A percentile compares a stretch with the other conserved stretches of the same genome.
phyloP scores from a whole-genome alignment of 2,113 vertebrate genomes.

The Xyliphius kryptos region DNA sequence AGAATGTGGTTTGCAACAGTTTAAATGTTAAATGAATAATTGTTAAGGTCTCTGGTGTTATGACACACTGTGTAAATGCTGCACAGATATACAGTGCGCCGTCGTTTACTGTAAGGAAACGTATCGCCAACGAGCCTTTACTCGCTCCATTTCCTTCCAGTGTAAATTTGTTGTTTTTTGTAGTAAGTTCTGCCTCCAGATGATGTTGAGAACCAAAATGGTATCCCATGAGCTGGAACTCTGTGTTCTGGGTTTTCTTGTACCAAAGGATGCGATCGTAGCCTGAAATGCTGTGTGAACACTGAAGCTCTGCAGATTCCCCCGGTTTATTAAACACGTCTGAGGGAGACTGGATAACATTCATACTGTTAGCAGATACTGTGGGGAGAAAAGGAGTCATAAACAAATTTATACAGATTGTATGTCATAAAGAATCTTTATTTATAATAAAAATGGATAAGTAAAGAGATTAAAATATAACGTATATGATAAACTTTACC shows the following conservation, averaged over 20 bases:
- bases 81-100: conserved; percentile 43
- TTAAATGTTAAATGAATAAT: not conserved
- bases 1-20: not conserved
- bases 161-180: conserved; percentile 2
- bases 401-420: too few species aligned
- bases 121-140: conserved; percentile 34
- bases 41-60: conserved; percentile 24
- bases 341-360: conserved; percentile 31
- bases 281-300: not conserved
- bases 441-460: too few species aligned
- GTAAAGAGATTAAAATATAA: not conserved
- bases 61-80: conserved; percentile 28
- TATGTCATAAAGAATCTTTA: too few species aligned
- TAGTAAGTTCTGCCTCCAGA: conserved; percentile 42
- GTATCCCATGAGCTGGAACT: not conserved
- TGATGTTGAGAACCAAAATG: not conserved
- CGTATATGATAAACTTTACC: not conserved
- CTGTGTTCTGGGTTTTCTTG: not conserved
- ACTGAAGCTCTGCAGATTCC: conserved; percentile 16
- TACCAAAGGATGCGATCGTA: conserved; percentile 32
- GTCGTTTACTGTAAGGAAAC: conserved; percentile 30
- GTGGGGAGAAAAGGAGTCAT: not conserved
- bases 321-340: not conserved
- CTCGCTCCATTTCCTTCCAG: conserved; percentile 21
- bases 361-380: conserved; percentile 11